Conservation (phyloP, 2,113 vertebrate genomes). For the Dipodomys stephensi region DNA sequence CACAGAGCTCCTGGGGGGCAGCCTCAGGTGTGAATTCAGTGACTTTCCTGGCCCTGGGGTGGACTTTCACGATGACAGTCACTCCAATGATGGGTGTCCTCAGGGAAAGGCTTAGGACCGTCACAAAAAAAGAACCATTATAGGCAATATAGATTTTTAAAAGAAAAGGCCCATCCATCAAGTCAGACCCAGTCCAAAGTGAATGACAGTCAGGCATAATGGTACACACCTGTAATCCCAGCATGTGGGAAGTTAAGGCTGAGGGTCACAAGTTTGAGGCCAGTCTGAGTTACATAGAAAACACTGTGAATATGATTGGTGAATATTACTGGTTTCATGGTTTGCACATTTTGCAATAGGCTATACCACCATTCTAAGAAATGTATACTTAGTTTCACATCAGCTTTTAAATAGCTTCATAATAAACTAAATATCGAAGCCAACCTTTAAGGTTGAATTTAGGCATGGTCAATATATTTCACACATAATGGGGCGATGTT, state of each 20-base stretch:
- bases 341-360: not conserved
- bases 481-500: no score
- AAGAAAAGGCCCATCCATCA: conserved; percentile 8
- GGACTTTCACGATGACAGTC: not conserved
- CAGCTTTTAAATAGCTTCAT: not conserved
- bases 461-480: no score
- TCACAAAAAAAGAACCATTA: not conserved
- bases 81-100: not conserved
- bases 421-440: conserved; percentile 10
- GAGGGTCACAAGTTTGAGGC: not conserved
- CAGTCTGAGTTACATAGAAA: no score
- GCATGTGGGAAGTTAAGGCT: not conserved
- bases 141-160: not conserved
- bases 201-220: not conserved
- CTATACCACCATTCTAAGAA: not conserved
- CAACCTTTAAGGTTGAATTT: not conserved
- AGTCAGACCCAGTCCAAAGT: not conserved
- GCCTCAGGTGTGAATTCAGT: not conserved
- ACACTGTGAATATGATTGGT: not conserved
- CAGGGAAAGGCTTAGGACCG: not conserved
- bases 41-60: not conserved
- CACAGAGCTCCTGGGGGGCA: not conserved
- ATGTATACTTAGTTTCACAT: not conserved
- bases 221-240: no score
- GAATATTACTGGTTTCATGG: not conserved